Evolutionary conservation across 1,140 invertebrate species (phyloP).

Genomic region (Formica exsecta): DNA sequence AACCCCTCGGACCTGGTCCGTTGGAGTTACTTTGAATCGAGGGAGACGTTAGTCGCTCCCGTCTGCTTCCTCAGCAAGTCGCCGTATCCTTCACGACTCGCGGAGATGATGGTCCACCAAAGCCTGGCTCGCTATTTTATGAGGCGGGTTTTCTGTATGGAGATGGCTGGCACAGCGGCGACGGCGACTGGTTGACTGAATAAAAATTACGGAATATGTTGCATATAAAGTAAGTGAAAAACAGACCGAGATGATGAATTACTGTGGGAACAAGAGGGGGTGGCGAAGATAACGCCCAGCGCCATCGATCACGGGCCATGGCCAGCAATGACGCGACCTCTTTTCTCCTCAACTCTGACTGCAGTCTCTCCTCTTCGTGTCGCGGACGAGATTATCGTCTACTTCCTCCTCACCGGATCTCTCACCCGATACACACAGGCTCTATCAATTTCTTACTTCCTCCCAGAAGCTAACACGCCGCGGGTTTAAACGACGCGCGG

Average conservation of each 20-base stretch:
- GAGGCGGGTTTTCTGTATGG: slow-evolving; percentile 50
- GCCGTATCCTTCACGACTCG: slow-evolving; percentile 23
- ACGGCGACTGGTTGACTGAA: slow-evolving; percentile 82
- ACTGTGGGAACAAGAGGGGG: slow-evolving; percentile 75
- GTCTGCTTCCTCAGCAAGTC: slow-evolving; percentile 26
- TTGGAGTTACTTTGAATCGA: slow-evolving; percentile 37
- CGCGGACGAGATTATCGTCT: slow-evolving; percentile 56
- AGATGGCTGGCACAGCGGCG: slow-evolving; percentile 35
- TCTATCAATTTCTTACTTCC: slow-evolving; percentile 66
- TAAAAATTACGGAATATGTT: slow-evolving; percentile 87
- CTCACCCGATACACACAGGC: slow-evolving; percentile 54
- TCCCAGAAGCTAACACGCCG: slow-evolving; percentile 43
- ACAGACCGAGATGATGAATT: slow-evolving; percentile 87
- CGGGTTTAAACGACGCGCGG: slow-evolving; percentile 41
- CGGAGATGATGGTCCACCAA: slow-evolving; percentile 55
- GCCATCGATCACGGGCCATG: slow-evolving; percentile 85
- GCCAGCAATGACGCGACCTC: slow-evolving; percentile 84
- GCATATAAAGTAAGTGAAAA: slow-evolving; percentile 87
- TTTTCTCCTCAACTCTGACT: slow-evolving; percentile 66
- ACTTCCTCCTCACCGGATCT: slow-evolving; percentile 49
- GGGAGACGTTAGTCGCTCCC: slow-evolving; percentile 43
- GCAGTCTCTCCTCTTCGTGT: slow-evolving; percentile 23
- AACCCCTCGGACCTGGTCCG: slow-evolving; percentile 68
- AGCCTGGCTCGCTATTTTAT: slow-evolving; percentile 67
- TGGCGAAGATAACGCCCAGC: slow-evolving; percentile 84